Conservation (phyloP, 2,797 vertebrate species). For the Sebastes taczanowskii region DNA sequence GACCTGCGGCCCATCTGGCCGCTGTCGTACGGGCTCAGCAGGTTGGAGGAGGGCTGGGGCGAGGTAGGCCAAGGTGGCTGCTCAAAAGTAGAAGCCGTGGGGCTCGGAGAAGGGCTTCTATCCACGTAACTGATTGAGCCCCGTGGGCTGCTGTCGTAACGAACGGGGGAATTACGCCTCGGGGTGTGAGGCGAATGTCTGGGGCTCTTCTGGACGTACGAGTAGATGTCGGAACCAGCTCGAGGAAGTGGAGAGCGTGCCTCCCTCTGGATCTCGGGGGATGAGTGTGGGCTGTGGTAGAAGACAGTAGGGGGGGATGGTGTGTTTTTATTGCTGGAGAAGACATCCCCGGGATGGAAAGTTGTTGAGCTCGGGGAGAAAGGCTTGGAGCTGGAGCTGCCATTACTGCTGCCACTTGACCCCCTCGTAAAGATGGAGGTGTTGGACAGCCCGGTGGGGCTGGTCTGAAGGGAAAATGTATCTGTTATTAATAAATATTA, state of each 20-base stretch:
- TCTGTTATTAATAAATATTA: neutral
- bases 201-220: constrained; percentile 48
- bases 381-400: constrained; percentile 31
- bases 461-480: constrained; percentile 24
- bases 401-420: constrained; percentile 11
- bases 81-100: constrained; percentile 44
- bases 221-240: constrained; percentile 39
- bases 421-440: neutral
- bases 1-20: constrained; percentile 60
- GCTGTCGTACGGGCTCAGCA: constrained; percentile 53
- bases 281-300: constrained; percentile 56
- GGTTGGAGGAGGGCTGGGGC: neutral
- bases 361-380: constrained; percentile 42
- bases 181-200: constrained; percentile 54
- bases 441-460: neutral
- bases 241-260: constrained; percentile 26
- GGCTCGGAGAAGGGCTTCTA: constrained; percentile 46
- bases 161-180: constrained; percentile 33
- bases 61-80: neutral
- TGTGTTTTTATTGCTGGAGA: constrained; percentile 38
- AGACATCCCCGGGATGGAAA: constrained; percentile 22
- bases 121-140: constrained; percentile 56
- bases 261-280: constrained; percentile 33
- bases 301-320: constrained; percentile 51
- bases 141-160: constrained; percentile 50